phyloP scores from a whole-genome alignment of 2,113 vertebrate species.

The Uria lomvia region DNA sequence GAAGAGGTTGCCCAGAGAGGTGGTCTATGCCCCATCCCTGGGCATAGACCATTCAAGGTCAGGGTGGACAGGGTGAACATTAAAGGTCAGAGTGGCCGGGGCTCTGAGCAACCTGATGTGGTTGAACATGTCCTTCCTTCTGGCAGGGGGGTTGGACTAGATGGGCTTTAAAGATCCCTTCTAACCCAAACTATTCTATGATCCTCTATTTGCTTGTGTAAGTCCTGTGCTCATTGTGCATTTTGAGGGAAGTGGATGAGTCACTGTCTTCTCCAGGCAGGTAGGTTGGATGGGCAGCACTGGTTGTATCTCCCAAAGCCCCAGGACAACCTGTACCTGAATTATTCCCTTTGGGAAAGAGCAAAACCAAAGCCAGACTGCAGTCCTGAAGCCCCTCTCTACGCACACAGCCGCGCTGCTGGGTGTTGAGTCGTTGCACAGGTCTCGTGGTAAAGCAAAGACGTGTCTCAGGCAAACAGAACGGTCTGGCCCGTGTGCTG shows the following conservation, averaged over 20 bases:
- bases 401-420: accelerated
- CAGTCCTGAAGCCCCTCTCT: background rate
- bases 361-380: background rate
- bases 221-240: accelerated
- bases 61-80: background rate
- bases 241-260: background rate
- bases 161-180: background rate
- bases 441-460: background rate
- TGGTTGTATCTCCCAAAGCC: background rate
- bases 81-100: background rate
- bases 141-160: background rate
- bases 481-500: background rate
- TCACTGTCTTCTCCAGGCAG: background rate
- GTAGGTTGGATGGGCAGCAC: background rate
- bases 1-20: background rate
- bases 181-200: background rate
- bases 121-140: background rate
- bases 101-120: background rate
- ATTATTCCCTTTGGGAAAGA: background rate
- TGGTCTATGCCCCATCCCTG: background rate
- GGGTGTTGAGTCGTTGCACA: accelerated
- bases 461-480: accelerated
- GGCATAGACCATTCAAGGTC: background rate
- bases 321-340: background rate
- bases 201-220: background rate